Evolutionary conservation across 2,888 invertebrate genomes (phyloP).

Genomic region (Baccha elongata): DNA sequence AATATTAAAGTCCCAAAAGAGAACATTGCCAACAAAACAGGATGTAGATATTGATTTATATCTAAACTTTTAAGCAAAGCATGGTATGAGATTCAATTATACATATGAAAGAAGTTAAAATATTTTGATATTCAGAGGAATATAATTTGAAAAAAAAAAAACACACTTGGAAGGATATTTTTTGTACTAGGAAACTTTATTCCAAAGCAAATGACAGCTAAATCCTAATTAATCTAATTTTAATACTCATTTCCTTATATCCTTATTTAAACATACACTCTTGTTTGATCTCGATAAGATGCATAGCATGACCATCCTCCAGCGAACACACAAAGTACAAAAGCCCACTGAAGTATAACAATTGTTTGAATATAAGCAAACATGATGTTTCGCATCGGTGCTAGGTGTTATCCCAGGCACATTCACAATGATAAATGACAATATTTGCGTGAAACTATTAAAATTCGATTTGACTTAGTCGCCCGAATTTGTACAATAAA

Average conservation of each 20-base stretch:
- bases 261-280: not conserved
- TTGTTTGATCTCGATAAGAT: conserved; percentile 8
- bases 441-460: conserved; percentile 70
- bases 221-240: not conserved
- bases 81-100: conserved; percentile 7
- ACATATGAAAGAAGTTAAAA: no score
- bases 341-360: conserved; percentile 37
- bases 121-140: conserved; percentile 32
- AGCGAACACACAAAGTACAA: not conserved
- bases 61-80: conserved; percentile 38
- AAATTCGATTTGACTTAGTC: conserved; percentile 70
- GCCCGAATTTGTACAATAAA: conserved; percentile 59
- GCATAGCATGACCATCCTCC: not conserved
- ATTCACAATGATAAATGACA: conserved; percentile 60
- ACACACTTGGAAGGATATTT: not conserved
- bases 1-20: conserved; percentile 52
- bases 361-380: conserved; percentile 36
- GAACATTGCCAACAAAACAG: conserved; percentile 5
- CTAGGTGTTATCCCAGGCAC: conserved; percentile 16
- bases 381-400: conserved; percentile 40
- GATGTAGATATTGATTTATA: conserved; percentile 35
- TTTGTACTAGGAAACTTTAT: not conserved
- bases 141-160: conserved; percentile 21
- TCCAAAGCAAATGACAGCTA: no score
- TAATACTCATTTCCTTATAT: not conserved